phyloP scores from a whole-genome alignment of 2,797 vertebrate species.

The Numenius phaeopus region DNA sequence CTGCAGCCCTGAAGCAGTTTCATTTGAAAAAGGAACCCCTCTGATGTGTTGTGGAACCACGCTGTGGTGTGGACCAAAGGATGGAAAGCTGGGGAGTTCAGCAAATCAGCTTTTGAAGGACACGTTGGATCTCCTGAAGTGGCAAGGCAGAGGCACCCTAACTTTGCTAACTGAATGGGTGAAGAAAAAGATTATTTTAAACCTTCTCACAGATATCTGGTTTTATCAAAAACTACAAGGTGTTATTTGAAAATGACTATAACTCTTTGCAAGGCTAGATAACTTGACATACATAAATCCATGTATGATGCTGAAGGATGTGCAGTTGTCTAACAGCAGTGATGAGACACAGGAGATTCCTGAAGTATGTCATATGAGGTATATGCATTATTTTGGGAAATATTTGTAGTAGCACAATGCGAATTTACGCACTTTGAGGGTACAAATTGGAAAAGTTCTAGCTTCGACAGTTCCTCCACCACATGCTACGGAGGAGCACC shows the following conservation, averaged over 20 bases:
- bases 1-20: not conserved
- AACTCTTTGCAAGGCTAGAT: not conserved
- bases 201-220: not conserved
- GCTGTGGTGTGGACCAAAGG: rapidly evolving
- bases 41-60: rapidly evolving
- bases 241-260: not conserved
- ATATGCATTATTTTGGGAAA: not conserved
- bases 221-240: not conserved
- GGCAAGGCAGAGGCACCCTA: not conserved
- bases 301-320: not conserved
- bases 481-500: rapidly evolving
- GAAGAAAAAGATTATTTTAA: not conserved
- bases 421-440: not conserved
- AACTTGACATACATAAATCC: not conserved
- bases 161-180: not conserved
- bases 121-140: rapidly evolving
- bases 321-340: not conserved
- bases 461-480: rapidly evolving
- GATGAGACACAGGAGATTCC: rapidly evolving
- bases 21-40: not conserved
- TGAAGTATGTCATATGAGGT: no score
- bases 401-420: not conserved
- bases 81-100: not conserved
- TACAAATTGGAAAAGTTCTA: not conserved
- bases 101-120: not conserved